A percentile compares a stretch with the other conserved stretches of the same genome.
Evolutionary conservation across 2,888 invertebrate species (phyloP).

Genomic region (Atrina japonica): DNA sequence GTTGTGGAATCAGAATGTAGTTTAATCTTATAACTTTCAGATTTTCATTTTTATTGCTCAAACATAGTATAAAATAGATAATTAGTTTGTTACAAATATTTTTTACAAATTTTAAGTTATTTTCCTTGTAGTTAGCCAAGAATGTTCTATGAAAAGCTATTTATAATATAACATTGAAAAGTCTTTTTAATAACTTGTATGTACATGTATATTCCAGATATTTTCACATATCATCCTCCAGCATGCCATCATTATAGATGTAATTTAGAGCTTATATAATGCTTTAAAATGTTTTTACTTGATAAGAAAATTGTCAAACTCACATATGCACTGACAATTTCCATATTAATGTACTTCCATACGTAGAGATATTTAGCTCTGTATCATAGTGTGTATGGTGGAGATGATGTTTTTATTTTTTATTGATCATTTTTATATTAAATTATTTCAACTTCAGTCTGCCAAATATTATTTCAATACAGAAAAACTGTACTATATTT

Average conservation of each 20-base stretch:
- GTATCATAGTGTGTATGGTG: constrained; percentile 8
- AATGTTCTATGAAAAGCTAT: constrained; percentile 5
- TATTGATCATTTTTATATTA: constrained; percentile 22
- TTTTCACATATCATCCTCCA: constrained; percentile 21
- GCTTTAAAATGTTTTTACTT: constrained; percentile 5
- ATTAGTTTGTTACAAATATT: constrained; percentile 37
- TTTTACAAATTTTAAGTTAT: constrained; percentile 33
- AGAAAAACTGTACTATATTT: constrained; percentile 38
- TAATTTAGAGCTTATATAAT: neutral
- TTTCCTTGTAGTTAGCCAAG: constrained; percentile 10
- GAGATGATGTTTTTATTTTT: constrained; percentile 29
- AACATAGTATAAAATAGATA: constrained; percentile 19
- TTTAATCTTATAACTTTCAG: constrained; percentile 17
- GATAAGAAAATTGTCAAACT: neutral
- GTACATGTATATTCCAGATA: constrained; percentile 20
- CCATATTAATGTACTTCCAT: constrained; percentile 8
- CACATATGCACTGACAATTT: constrained; percentile 8
- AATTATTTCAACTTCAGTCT: constrained; percentile 28
- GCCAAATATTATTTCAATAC: constrained; percentile 28
- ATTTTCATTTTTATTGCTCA: constrained; percentile 36
- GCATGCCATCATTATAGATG: too few relatives aligned
- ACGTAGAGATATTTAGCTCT: neutral
- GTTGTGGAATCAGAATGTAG: constrained; percentile 31
- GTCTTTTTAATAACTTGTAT: too few relatives aligned
- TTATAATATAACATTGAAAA: constrained; percentile 3